phyloP scores from a whole-genome alignment of 2,113 vertebrate species.

The Reinhardtius hippoglossoides region DNA sequence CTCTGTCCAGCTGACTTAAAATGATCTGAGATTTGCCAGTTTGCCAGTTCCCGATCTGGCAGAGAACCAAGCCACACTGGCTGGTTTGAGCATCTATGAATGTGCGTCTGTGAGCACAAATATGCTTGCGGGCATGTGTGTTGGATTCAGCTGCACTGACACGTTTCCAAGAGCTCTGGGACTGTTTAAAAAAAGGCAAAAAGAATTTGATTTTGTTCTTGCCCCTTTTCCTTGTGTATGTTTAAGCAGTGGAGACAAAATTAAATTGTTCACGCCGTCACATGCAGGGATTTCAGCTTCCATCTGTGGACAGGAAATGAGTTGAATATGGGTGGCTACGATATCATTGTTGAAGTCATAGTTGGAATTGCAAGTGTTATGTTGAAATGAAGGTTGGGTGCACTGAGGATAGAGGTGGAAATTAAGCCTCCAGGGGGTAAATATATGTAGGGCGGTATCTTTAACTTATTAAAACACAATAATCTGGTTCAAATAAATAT shows the following conservation, averaged over 20 bases:
- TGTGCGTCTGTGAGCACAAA: slow-evolving; percentile 28
- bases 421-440: too few relatives aligned
- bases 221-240: slow-evolving; percentile 2
- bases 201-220: slow-evolving; percentile 50
- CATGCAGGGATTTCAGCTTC: neutral
- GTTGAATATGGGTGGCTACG: too few relatives aligned
- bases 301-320: too few relatives aligned
- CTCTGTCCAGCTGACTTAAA: slow-evolving; percentile 60
- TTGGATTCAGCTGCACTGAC: slow-evolving; percentile 52
- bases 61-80: slow-evolving; percentile 36
- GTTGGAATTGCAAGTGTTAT: too few relatives aligned
- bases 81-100: slow-evolving; percentile 27
- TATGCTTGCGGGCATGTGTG: slow-evolving; percentile 58
- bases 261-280: neutral
- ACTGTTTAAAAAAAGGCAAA: slow-evolving; percentile 67
- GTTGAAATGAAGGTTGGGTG: too few relatives aligned
- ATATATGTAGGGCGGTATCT: too few relatives aligned
- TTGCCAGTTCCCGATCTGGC: slow-evolving; percentile 61
- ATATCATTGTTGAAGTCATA: too few relatives aligned
- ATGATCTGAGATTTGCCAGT: slow-evolving; percentile 68
- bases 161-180: slow-evolving; percentile 60
- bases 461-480: too few relatives aligned
- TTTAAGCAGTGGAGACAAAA: neutral
- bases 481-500: too few relatives aligned
- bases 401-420: too few relatives aligned